A percentile compares a stretch with the other conserved stretches of the same genome.
These are phyloP conservation scores for Antechinus stuartii DNA, from an alignment of 2,113 vertebrate species.

Conservation along the genomic window DNA sequence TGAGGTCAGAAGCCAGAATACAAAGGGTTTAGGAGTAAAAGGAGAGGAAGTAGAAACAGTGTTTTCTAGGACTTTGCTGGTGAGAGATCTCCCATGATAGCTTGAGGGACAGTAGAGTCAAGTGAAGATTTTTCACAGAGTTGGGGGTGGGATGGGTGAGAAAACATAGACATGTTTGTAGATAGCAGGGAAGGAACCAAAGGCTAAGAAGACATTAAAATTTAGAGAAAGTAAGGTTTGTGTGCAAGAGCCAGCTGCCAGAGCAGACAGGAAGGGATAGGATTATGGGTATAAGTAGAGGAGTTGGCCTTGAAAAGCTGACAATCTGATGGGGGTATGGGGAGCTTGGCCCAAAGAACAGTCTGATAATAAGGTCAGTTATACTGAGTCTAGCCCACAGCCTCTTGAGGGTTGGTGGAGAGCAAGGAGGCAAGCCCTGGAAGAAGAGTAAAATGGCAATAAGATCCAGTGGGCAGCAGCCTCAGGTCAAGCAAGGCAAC, in stretches of 20 bases:
- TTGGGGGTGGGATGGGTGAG: too few species aligned
- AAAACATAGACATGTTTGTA: neutral
- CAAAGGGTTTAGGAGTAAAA: too few species aligned
- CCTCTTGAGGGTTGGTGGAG: neutral
- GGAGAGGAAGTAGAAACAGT: too few species aligned
- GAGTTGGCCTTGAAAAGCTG: neutral
- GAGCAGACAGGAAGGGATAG: neutral
- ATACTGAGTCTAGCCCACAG: neutral
- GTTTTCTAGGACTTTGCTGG: too few species aligned
- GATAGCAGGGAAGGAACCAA: neutral
- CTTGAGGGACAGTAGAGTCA: neutral
- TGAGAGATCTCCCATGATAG: too few species aligned
- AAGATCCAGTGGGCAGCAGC: neutral
- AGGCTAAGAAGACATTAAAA: neutral
- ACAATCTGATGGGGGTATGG: neutral
- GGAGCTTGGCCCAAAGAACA: neutral
- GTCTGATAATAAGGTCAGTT: neutral
- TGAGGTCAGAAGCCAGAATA: too few species aligned
- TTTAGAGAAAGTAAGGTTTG: neutral
- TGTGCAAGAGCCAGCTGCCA: neutral
- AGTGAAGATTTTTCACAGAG: neutral
- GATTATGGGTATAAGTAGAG: neutral
- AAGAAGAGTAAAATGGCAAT: neutral
- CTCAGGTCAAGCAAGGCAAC: neutral
- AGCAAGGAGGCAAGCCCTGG: neutral